phyloP scores from a whole-genome alignment of 2,888 invertebrate species.

The Polietes domitor region DNA sequence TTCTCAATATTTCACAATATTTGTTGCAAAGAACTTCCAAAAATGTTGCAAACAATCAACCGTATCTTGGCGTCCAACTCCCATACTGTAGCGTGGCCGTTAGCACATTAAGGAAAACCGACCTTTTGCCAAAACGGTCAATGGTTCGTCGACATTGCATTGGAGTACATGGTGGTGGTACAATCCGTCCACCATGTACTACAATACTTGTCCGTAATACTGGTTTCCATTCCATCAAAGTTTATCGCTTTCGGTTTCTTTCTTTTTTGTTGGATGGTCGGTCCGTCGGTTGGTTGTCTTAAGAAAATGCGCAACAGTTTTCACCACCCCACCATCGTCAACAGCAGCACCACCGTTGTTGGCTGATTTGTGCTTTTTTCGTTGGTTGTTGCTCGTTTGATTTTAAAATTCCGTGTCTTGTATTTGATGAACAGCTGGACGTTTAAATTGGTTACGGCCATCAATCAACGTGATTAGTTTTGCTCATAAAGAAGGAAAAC shows the following conservation, averaged over 20 bases:
- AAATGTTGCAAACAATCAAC: too few relatives aligned
- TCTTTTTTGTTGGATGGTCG: not conserved
- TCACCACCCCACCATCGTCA: not conserved
- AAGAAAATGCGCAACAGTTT: slow-evolving; percentile 38
- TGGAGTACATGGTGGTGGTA: not conserved
- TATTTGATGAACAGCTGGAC: slow-evolving; percentile 53
- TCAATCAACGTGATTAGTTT: slow-evolving; percentile 60
- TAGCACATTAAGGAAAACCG: not conserved
- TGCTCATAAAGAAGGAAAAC: slow-evolving; percentile 29
- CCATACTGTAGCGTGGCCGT: not conserved
- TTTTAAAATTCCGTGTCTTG: slow-evolving; percentile 23
- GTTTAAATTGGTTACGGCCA: slow-evolving; percentile 60
- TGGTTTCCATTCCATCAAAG: slow-evolving; percentile 4
- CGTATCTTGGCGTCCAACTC: too few relatives aligned
- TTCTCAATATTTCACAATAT: too few relatives aligned
- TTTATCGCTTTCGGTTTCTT: not conserved
- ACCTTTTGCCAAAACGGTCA: slow-evolving; percentile 6
- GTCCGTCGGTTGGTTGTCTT: not conserved
- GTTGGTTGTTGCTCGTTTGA: slow-evolving; percentile 31
- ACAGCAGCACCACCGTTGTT: not conserved
- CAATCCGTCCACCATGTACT: not conserved
- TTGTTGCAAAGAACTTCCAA: too few relatives aligned
- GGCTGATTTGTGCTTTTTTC: slow-evolving; percentile 34
- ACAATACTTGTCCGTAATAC: not conserved
- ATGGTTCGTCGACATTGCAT: slow-evolving; percentile 10